Conservation (phyloP, 1,140 invertebrate species). For the Drosophila miranda region DNA sequence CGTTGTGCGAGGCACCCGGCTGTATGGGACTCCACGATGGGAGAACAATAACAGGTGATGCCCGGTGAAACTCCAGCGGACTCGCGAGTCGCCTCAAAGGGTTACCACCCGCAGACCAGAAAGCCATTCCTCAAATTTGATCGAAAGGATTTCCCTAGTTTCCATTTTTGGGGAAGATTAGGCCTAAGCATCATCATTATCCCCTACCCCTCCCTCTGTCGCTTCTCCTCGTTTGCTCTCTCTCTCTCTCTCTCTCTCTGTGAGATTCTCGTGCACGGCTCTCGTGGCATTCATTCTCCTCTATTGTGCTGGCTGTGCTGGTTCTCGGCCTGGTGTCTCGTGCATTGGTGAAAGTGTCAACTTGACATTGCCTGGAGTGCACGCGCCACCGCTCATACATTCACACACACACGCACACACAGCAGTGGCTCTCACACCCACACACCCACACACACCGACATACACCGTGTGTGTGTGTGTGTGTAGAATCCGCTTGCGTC, state of each 20-base stretch:
- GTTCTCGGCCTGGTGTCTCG: conserved; percentile 32
- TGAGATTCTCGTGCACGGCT: not conserved
- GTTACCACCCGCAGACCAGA: too few species aligned
- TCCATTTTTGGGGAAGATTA: too few species aligned
- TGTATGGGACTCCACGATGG: conserved; percentile 3
- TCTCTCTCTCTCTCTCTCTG: too few species aligned
- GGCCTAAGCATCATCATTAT: not conserved
- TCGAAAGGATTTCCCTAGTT: too few species aligned
- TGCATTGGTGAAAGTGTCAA: conserved; percentile 76
- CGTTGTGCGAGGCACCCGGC: conserved; percentile 20
- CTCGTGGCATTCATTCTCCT: conserved; percentile 14
- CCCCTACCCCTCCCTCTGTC: not conserved
- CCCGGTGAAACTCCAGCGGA: too few species aligned
- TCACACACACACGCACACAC: not conserved
- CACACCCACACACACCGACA: too few species aligned
- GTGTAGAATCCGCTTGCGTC: conserved; percentile 65
- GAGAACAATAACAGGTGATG: too few species aligned
- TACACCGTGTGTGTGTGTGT: conserved; percentile 17
- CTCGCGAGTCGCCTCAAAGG: too few species aligned
- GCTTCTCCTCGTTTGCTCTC: too few species aligned
- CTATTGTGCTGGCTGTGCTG: conserved; percentile 13
- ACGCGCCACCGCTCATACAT: conserved; percentile 63
- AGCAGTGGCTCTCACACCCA: too few species aligned
- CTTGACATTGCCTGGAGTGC: conserved; percentile 79
- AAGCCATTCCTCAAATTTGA: too few species aligned